Base-by-base conservation (phyloP, 1,140 invertebrate species). In the Helicoverpa armigera region DNA sequence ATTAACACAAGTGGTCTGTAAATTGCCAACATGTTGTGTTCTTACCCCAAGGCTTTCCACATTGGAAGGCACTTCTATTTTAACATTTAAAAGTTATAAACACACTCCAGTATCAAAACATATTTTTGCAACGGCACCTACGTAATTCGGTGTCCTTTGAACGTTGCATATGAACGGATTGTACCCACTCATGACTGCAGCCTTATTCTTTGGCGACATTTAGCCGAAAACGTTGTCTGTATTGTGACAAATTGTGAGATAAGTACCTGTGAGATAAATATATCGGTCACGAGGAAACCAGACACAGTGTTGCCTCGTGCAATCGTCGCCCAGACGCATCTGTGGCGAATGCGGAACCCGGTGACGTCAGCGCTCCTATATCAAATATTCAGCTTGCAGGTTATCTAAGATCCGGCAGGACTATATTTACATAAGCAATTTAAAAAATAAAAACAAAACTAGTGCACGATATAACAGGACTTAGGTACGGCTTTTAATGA, bases 181-280 rank as follows among this genome's bases (percentile, higher is more conserved):
- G 51, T 50, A 65, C 63, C 76, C 13, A 79, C 65, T 60, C n/a
- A 35, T 48, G 14, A 29, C 7, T 79, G 63, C 29, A 70, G 70
- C 67, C 63, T 73, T 87, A 80, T 83, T 89, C 86, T 90, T 89
- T 90, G 86, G 72, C 82, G 70, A 86, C 80, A 83, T 84, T 86
- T 86, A 86, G 80, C 84, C 84, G 86, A 92, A 92, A 90, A 89
- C 85, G 83, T 89, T 88, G 89, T 90, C 89, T 83, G 82, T 81
- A 74, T 82, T 79, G 83, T 92, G 92, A 94, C 92, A 93, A 94
- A 93, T 94, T 93, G 87, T 82, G 69, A 83, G 92, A 94, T 94
- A 94, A 94, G 86, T 82, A 79, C 84, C 80, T 83, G 78, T 70
- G 65, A 67, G 73, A 83, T 79, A 83, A 83, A 79, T 82, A 88